Evolutionary conservation across 2,888 invertebrate species (phyloP), one percentile per base, ranked within the genome.

Genomic region (Ichneumoninae sp.): DNA sequence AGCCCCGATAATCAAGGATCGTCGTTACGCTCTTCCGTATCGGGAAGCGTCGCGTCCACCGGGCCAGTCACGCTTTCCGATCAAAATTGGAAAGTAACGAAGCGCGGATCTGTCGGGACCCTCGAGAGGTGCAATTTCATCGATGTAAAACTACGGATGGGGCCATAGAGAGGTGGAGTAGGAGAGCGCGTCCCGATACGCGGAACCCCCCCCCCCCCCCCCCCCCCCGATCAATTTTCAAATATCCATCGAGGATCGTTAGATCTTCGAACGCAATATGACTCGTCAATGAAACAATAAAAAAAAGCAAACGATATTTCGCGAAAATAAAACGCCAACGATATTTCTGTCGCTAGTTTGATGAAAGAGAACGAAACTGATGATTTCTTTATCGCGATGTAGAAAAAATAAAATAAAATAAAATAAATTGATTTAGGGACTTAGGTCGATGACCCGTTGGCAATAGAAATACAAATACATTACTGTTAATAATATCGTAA

Each of bases 81-180:
- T 74, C 78, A 68, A 78, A 82, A 82, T 82, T 78, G 60, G 68
- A 78, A 74, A 52, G 72, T 74, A 82, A 82, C 78, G 82, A 78
- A 78, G 82, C 78, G 82, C 62, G 33, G 57, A 72, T 82, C 74
- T 60, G 72, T 78, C 50, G 68, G 47, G 40, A 68, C 57, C 69
- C 68, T 60, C 60, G 78, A 77, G 72, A 36, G 40, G 57, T 47
- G 54, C 52, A 72, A 68, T 78, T 78, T 77, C 8, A 44, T 50
- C 40, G 77, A 68, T 68, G 57, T 47, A 76, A 22, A 75, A 22
- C 47, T 47, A 68, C 3, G 47, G 26, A 75, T 26, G 1, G 26
- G 69, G 40, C 10, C 2, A 65, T 19, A 76, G 54, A 52, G 47
- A 22, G 5, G 13, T 16, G 60, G 33, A 74, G 72, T 19, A 54